Evolutionary conservation across 2,113 vertebrate species (phyloP).

Genomic region (Psophia crepitans): DNA sequence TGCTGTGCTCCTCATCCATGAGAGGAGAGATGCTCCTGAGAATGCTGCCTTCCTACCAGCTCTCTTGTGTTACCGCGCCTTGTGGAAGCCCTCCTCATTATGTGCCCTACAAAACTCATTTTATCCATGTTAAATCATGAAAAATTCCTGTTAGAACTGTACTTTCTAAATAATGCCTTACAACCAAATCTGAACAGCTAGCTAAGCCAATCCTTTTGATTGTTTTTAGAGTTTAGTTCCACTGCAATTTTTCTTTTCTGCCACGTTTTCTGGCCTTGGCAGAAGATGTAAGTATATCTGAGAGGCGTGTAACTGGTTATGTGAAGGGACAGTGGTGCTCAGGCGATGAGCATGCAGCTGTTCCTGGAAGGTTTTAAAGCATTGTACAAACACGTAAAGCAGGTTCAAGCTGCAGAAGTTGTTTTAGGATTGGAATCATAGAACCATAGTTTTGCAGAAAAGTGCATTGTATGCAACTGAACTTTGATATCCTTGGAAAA

Average conservation of each 20-base stretch:
- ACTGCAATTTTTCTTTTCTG: not conserved
- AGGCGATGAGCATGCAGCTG: not conserved
- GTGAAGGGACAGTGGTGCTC: not conserved
- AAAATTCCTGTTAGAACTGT: not conserved
- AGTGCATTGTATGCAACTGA: not conserved
- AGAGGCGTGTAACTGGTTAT: not conserved
- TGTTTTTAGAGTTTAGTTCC: not conserved
- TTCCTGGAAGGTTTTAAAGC: not conserved
- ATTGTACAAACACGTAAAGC: not conserved
- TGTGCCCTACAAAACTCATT: not conserved
- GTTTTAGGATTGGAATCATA: too few relatives aligned
- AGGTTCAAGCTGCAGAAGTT: not conserved
- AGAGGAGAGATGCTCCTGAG: not conserved
- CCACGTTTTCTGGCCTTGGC: not conserved
- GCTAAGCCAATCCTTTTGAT: not conserved
- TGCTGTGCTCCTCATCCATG: not conserved
- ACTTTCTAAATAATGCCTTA: not conserved
- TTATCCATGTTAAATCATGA: not conserved
- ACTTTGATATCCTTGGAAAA: not conserved
- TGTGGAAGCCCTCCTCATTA: not conserved
- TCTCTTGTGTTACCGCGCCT: accelerated
- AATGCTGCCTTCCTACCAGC: not conserved
- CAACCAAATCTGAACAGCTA: not conserved
- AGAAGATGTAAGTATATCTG: not conserved
- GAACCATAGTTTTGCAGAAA: too few relatives aligned